Base-by-base conservation (phyloP, 2,797 vertebrate genomes). In the Lindbergichthys nudifrons region DNA sequence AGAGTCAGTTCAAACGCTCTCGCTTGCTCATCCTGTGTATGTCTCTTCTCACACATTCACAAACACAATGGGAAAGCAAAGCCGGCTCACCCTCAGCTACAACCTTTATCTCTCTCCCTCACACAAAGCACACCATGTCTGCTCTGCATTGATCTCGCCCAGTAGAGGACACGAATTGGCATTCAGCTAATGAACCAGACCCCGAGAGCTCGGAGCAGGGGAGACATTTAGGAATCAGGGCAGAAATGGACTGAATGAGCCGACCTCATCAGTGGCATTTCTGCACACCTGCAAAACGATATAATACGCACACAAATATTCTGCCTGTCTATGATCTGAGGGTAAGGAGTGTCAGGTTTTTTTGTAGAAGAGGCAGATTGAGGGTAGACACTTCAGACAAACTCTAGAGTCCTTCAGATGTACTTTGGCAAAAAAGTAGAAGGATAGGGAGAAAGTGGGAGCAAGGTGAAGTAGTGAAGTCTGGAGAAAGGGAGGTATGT, bases 121-220 rank as follows among this genome's bases (percentile, higher is more conserved):
- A 5, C 74, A 60, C 80, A 52, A 79, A 80, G 69, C 48, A 76
- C 80, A 82, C 66, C 73, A 52, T 47, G 79, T 81, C 70, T 70
- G 53, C 36, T 54, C 66, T 5, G 56, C 70, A 80, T 75, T 76
- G 81, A 88, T 84, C 77, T 57, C 14, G 16, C 26, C 52, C 76
- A 65, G 61, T 13, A 32, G 74, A 67, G 58, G 73, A 74, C 78
- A 43, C 10, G 13, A 69, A 73, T 78, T 80, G 84, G 79, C 81
- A 67, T 86, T 76, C 64, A 48, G 76, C 76, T 79, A 83, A 83
- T 70, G 76, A 82, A 68, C 70, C 14, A 68, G 51, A 16, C 56
- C 56, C 52, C 1, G 15, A 21, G 74, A 70, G 65, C 59, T 53
- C 58, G 3, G 54, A 43, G 52, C 18, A 3, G 30, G 16, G 19